These are phyloP conservation scores for Aporophyla nigra DNA, from an alignment of 2,888 invertebrate genomes.

Conservation along the genomic window DNA sequence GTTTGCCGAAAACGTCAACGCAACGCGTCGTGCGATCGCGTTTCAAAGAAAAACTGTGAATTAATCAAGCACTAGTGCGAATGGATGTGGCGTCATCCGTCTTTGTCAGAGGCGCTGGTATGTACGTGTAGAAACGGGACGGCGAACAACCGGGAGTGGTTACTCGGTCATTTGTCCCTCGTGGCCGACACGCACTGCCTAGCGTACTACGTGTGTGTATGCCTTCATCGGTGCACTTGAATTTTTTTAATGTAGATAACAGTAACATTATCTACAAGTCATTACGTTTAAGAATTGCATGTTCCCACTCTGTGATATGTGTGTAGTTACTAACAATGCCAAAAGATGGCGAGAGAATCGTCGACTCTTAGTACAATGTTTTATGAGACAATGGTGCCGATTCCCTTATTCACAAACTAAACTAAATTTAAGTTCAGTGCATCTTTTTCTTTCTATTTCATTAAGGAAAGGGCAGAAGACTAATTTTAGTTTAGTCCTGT, in stretches of 20 bases:
- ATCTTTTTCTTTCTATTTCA: too few species aligned
- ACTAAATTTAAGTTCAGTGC: too few species aligned
- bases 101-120: constrained; percentile 81
- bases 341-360: constrained; percentile 2
- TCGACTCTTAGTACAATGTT: constrained; percentile 8
- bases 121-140: constrained; percentile 79
- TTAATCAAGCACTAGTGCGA: constrained; percentile 86
- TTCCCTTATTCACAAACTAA: too few species aligned
- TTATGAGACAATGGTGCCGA: not conserved
- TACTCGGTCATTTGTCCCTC: constrained; percentile 86
- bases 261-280: constrained; percentile 36
- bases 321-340: not conserved
- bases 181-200: constrained; percentile 82
- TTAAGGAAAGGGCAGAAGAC: too few species aligned
- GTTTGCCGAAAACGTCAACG: constrained; percentile 84
- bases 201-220: constrained; percentile 74
- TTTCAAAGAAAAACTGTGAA: constrained; percentile 89
- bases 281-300: constrained; percentile 28
- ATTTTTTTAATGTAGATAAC: constrained; percentile 56
- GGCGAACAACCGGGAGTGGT: constrained; percentile 84
- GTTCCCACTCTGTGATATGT: constrained; percentile 14
- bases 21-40: constrained; percentile 80
- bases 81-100: constrained; percentile 82
- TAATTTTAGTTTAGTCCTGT: too few species aligned
- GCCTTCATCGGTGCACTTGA: constrained; percentile 71